Evolutionary conservation across 2,888 invertebrate species (phyloP), one percentile per base, ranked within the genome.

Genomic region (Erynnis tages): DNA sequence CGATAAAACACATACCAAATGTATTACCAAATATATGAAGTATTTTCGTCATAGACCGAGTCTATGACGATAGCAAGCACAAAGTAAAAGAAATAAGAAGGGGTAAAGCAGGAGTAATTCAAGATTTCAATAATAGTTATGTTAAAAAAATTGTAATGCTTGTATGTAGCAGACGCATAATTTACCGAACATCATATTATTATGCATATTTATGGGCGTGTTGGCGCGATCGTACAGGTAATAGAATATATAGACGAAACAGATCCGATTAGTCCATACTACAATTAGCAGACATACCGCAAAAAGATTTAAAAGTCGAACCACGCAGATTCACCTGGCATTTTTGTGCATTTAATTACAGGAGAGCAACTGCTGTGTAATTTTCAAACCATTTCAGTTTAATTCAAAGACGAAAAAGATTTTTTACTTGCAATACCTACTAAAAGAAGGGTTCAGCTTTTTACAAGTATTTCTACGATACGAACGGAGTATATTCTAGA

Each of bases 131-230:
- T 16, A 32, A 0, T 3, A 11, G 11, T 1, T 38, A 37, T 45
- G 13, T 45, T 38, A 23, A 23, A 37, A 30, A 17, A 30, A 23
- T 8, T 43, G 41, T 67, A 37, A 53, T 53, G 44, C 41, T 21
- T 29, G 19, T 47, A 41, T 35, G 25, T 66, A 62, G 68, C 64
- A 62, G 59, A 62, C 69, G 61, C 64, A 69, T 69, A 72, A 72
- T 66, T 74, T 67, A 70, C 57, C 67, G 69, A 62, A 61, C 69
- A 63, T 58, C 63, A 63, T 76, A n/a, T n/a, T n/a, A n/a, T n/a
- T n/a, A 86, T 87, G 82, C 86, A 87, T 86, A 87, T 88, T 84
- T 82, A 86, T 85, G 81, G 69, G 63, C 63, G 68, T 67, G 63
- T 72, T 73, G 74, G 73, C 79, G 71, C 80, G 81, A 83, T 83